Evolutionary conservation across 2,888 invertebrate species (phyloP), one percentile per base, ranked within the genome.

Genomic region (Papilio gigon): DNA sequence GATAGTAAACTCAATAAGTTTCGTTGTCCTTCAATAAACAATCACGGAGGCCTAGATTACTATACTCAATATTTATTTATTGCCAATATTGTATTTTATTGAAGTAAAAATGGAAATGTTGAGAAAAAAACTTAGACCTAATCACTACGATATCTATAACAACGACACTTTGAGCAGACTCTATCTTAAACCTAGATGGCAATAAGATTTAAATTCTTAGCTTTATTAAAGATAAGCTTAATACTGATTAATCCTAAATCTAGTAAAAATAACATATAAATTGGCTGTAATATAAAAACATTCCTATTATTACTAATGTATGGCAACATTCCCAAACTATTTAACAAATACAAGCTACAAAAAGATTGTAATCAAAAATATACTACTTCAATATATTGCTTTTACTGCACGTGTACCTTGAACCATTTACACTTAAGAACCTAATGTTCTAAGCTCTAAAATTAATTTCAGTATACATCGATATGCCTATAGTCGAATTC

Each of bases 151-250:
- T 53, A 27, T 12, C 22, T 53, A 8, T 14, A n/a, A n/a, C 1
- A 42, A 42, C 17, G 42, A 30, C 17, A 30, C 17, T 53, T 53
- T 53, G 53, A 53, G 53, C 53, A 50, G 27, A 50, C 4, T 50
- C 9, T 14, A 50, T 9, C 14, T 27, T 50, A 50, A 27, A 50
- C 0, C 25, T 50, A 50, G 12, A 14, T 30, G 30, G 27, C 8
- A 27, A 30, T 53, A 53, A 0, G 12, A 17, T 53, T 9, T 53
- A 53, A 53, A 53, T 30, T 53, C 53, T 27, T 30, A 27, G 3
- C 53, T 50, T 30, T 53, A 9, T 53, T n/a, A 1, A 53, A 53
- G n/a, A 8, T 30, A 53, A 53, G 30, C 25, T 30, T 53, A 53
- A 53, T 30, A 53, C 53, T 30, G n/a, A n/a, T 3, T 27, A n/a